Evolutionary conservation across 2,888 invertebrate species (phyloP), one percentile per base, ranked within the genome.

Genomic region (Eustalomyia histrio): DNA sequence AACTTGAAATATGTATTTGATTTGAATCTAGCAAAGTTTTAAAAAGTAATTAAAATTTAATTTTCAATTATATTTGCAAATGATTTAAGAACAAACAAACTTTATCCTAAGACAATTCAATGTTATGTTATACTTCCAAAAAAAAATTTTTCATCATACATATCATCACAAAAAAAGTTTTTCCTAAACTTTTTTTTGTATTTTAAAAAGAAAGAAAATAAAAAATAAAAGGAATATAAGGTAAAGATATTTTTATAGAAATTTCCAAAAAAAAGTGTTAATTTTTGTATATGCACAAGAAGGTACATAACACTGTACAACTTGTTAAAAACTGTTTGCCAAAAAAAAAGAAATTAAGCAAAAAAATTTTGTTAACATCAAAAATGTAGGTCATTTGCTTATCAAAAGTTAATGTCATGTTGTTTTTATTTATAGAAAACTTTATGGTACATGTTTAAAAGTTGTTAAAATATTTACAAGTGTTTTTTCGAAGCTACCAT

Each of bases 391-490:
- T 76, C 68, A 57, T 64, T 63, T 64, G 63, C 63, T 69, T 64
- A 63, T 69, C 71, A 78, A 63, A 69, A 68, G 63, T 75, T 64
- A 63, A 79, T 79, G 55, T 79, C 63, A 63, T 67, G 65, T 74
- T 39, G 39, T 39, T 39, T 39, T 39, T 39, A 39, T 39, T 39
- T 39, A 12, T 39, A 39, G 39, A 12, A 47, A 47, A 47, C 43
- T 47, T 47, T 47, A 47, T 55, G 21, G 24, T 55, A 55, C 55
- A 55, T 55, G 55, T 55, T 52, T 55, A n/a, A 55, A 55, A 55
- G 55, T 24, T 55, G 55, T 55, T 24, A 14, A 55, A 55, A 55
- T 55, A 55, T 55, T 55, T 55, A 55, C 24, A 55, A 55, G 7
- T n/a, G n/a, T 47, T 47, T n/a, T 47, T 47, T 29, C 29, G 29